A percentile compares a stretch with the other conserved stretches of the same genome.
These are phyloP conservation scores for Zeuzera pyrina DNA, from an alignment of 2,888 invertebrate genomes.

Conservation along the genomic window DNA sequence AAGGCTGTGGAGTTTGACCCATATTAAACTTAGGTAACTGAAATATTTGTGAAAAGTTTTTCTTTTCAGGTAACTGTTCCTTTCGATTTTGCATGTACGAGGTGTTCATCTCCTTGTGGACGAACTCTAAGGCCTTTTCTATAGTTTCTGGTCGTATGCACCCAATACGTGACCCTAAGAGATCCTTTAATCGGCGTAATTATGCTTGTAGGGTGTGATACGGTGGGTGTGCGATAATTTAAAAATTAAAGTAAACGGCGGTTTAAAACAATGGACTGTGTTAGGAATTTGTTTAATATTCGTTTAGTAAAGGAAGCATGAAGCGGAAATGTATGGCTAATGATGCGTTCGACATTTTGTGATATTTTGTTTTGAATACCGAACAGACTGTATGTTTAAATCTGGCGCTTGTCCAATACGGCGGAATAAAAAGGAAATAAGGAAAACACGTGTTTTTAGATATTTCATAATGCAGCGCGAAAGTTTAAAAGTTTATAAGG, in stretches of 20 bases:
- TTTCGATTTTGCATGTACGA: background rate
- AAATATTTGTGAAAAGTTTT: background rate
- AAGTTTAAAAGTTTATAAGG: no score
- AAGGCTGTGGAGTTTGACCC: no score
- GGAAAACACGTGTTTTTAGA: no score
- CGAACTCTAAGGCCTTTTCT: slow-evolving; percentile 3
- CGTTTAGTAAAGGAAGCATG: slow-evolving; percentile 2
- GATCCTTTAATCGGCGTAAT: background rate
- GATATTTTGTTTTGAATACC: slow-evolving; percentile 13
- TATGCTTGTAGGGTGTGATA: slow-evolving; percentile 2
- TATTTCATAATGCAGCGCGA: no score
- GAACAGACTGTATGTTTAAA: no score
- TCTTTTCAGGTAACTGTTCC: no score
- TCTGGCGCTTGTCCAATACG: no score
- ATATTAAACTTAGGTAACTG: background rate
- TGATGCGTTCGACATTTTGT: slow-evolving; percentile 4
- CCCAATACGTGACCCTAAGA: background rate
- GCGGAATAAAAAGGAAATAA: no score
- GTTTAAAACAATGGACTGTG: no score
- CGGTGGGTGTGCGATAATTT: no score
- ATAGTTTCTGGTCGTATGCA: background rate
- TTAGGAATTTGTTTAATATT: slow-evolving; percentile 1
- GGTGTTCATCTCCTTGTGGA: background rate
- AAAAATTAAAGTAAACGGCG: no score
- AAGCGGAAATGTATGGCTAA: slow-evolving; percentile 1